Evolutionary conservation across 2,113 vertebrate species (phyloP).

Genomic region (Speoplatyrhinus poulsoni): DNA sequence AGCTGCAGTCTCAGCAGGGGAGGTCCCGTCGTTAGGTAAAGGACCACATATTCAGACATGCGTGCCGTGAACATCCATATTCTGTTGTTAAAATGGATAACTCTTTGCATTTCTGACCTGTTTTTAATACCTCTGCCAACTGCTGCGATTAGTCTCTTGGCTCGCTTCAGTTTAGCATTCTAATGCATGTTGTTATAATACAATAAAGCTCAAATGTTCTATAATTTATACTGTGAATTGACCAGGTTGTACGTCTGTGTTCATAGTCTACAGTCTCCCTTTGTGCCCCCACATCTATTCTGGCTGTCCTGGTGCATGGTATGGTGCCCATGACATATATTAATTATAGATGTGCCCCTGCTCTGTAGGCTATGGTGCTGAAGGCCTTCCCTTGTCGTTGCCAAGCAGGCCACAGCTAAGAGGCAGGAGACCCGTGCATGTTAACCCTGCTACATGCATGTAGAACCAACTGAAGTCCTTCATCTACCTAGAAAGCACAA

Average conservation of each 20-base stretch:
- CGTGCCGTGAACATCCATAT: neutral
- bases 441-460: conserved; percentile 23
- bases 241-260: too few species aligned
- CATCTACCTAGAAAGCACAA: neutral
- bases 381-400: conserved; percentile 39
- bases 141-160: too few species aligned
- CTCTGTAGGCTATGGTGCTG: conserved; percentile 55
- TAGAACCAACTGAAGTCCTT: neutral
- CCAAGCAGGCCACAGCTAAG: conserved; percentile 61
- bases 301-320: conserved; percentile 36
- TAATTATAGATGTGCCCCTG: conserved; percentile 63
- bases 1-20: conserved; percentile 14
- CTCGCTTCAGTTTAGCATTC: too few species aligned
- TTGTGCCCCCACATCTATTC: neutral
- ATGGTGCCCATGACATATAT: conserved; percentile 52
- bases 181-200: too few species aligned
- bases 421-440: conserved; percentile 38
- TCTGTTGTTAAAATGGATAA: neutral
- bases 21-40: conserved; percentile 16
- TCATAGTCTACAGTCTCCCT: too few species aligned
- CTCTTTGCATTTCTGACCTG: too few species aligned
- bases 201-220: too few species aligned
- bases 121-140: too few species aligned
- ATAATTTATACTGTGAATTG: too few species aligned
- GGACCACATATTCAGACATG: conserved; percentile 19